Base-by-base conservation (phyloP, 2,113 vertebrate genomes). In the Pterophyllum scalare region DNA sequence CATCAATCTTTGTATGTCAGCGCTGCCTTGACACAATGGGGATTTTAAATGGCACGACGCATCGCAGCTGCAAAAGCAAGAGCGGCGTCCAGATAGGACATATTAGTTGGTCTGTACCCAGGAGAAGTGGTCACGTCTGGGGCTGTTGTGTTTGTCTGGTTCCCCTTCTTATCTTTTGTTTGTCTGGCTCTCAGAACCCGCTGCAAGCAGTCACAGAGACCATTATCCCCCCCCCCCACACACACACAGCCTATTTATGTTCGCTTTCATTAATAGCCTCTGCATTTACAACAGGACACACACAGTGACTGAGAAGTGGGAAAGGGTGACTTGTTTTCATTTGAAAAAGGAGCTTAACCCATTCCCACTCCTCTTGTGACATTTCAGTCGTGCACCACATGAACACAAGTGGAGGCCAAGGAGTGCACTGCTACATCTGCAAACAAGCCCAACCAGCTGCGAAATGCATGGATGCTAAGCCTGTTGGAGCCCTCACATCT, bases 1-100 rank as follows among this genome's bases (percentile, higher is more conserved):
- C 91, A 92, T 92, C 72, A 46, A 87, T 93, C 90, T 84, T 79
- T 77, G 80, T 85, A 31, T 82, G 87, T 93, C 91, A 89, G 85
- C 77, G 1, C 74, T 22, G 76, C 61, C 26, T 33, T 77, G 87
- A 88, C 90, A 89, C 75, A 56, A 79, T 35, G 14, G 84, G 83
- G 79, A 85, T 80, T 86, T 88, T 43, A 61, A 82, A 65, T 64
- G 57, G 79, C 26, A 77, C 49, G 3, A 61, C 80, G 81, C 76
- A 46, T 76, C 49, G 61, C 22, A 58, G 33, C 67, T 70, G 75
- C 20, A 46, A 72, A 80, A 57, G 12, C 35, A 79, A 20, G 62
- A 70, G 49, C 17, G 13, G 58, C 7, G 54, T 49, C 17, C 52
- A 56, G 35, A 28, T 17, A 52, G 10, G 33, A 49, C 40, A 67